Evolutionary conservation across 30 jellyfish, hydroid and myxozoan genomes (phyloP).

Genomic region (Aurelia aurita complex sp. Pacific): DNA sequence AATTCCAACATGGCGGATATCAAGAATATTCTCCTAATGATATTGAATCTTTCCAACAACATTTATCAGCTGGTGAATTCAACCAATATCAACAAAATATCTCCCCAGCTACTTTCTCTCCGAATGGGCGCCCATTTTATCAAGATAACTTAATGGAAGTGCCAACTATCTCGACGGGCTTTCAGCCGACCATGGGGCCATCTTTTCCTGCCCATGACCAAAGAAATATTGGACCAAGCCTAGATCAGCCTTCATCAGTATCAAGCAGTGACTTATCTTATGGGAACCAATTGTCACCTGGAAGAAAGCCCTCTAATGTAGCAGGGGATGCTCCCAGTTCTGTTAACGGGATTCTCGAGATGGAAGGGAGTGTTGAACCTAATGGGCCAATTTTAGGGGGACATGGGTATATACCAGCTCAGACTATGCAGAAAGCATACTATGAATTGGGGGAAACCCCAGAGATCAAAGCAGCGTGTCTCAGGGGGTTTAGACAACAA

Average conservation of each 20-base stretch:
- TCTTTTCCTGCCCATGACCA: neutral
- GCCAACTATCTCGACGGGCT: neutral
- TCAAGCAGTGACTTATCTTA: constrained; percentile 42
- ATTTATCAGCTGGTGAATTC: constrained; percentile 16
- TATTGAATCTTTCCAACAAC: neutral
- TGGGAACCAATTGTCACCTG: constrained; percentile 28
- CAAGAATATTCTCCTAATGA: neutral
- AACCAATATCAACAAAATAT: constrained; percentile 17
- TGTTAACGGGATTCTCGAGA: constrained; percentile 60
- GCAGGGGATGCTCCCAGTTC: constrained; percentile 11
- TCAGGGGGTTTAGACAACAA: constrained; percentile 88
- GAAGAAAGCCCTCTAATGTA: neutral
- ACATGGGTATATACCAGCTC: constrained; percentile 97
- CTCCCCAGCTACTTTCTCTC: constrained; percentile 20
- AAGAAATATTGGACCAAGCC: neutral
- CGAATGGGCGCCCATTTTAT: constrained; percentile 25
- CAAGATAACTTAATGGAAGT: constrained; percentile 12
- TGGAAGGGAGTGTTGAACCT: constrained; percentile 90
- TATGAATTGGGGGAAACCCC: constrained; percentile 96
- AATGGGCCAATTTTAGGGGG: constrained; percentile 98
- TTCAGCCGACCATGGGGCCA: neutral
- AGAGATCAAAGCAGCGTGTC: constrained; percentile 81
- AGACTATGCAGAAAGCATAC: constrained; percentile 91
- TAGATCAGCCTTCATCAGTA: constrained; percentile 2
- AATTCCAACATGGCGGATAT: neutral